A percentile compares a stretch with the other conserved stretches of the same genome.
phyloP scores from a whole-genome alignment of 64 coral and sea anemone genomes.

The Pachyseris speciosa region DNA sequence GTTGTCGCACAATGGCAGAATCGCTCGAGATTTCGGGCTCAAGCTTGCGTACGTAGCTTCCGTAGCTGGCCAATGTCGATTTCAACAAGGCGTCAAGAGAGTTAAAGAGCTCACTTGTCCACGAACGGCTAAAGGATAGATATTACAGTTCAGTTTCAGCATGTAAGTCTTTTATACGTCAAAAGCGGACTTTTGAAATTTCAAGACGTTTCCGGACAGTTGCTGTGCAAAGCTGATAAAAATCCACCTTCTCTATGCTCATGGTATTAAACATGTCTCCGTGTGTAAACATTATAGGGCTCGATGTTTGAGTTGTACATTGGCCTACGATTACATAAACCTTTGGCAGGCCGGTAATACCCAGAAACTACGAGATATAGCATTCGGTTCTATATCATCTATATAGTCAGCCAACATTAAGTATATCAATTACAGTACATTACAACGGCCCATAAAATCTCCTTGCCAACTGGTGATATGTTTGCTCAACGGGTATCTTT shows the following conservation, averaged over 20 bases:
- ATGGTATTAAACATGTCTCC: slow-evolving; percentile 15
- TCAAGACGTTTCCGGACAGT: slow-evolving; percentile 14
- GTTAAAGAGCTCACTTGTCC: slow-evolving; percentile 21
- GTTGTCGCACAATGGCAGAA: neutral
- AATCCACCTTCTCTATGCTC: neutral
- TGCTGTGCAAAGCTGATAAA: neutral
- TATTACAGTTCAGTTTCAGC: neutral
- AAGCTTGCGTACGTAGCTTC: neutral
- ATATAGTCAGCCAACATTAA: neutral
- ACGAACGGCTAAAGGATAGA: neutral
- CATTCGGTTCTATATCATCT: neutral
- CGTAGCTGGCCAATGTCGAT: neutral
- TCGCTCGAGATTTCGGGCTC: neutral
- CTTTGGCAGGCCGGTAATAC: neutral
- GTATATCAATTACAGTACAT: slow-evolving; percentile 32
- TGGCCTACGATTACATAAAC: neutral
- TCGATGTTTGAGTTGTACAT: slow-evolving; percentile 14
- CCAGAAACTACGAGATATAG: neutral
- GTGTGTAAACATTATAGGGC: neutral
- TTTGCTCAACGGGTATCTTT: slow-evolving; percentile 2
- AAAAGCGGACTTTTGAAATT: slow-evolving; percentile 13
- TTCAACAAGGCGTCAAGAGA: slow-evolving; percentile 30
- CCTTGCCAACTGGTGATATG: neutral
- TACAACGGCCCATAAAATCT: neutral
- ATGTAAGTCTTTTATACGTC: neutral